A percentile compares a stretch with the other conserved stretches of the same genome.
These are phyloP conservation scores for Diadegma fenestrale DNA, from an alignment of 2,888 invertebrate species.

Conservation along the genomic window DNA sequence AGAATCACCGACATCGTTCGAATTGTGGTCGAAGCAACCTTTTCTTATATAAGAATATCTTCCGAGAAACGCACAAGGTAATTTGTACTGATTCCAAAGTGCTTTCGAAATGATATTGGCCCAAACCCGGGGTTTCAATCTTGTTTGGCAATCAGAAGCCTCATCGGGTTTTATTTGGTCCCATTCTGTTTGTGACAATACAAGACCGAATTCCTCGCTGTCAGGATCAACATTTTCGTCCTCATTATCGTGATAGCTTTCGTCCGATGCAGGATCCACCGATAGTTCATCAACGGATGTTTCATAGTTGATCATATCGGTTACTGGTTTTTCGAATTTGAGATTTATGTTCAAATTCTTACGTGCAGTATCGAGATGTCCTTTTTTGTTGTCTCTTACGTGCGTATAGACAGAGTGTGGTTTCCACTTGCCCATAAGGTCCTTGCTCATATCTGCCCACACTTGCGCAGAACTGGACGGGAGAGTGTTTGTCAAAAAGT, in stretches of 20 bases:
- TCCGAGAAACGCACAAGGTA: conserved; percentile 60
- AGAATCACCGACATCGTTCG: not conserved
- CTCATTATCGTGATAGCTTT: not conserved
- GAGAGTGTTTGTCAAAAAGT: conserved; percentile 57
- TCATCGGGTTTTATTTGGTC: conserved; percentile 46
- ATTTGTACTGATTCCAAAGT: conserved; percentile 60
- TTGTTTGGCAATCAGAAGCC: not conserved
- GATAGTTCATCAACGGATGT: conserved; percentile 9
- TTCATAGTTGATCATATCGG: conserved; percentile 6
- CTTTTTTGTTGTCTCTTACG: conserved; percentile 50
- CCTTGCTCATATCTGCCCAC: conserved; percentile 63
- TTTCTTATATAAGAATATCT: conserved; percentile 49
- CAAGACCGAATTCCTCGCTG: not conserved
- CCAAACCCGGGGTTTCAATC: conserved; percentile 52
- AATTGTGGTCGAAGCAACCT: not conserved
- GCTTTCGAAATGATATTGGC: conserved; percentile 52
- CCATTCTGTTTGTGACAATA: conserved; percentile 43
- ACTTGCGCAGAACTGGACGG: conserved; percentile 44
- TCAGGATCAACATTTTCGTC: conserved; percentile 12
- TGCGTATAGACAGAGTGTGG: conserved; percentile 57
- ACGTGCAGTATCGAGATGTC: conserved; percentile 44
- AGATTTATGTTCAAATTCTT: conserved; percentile 35
- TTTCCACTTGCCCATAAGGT: conserved; percentile 56
- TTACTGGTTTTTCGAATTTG: conserved; percentile 18
- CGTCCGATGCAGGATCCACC: conserved; percentile 22